Evolutionary conservation across 2,888 invertebrate species (phyloP).

Genomic region (Pseudanteris insignis): DNA sequence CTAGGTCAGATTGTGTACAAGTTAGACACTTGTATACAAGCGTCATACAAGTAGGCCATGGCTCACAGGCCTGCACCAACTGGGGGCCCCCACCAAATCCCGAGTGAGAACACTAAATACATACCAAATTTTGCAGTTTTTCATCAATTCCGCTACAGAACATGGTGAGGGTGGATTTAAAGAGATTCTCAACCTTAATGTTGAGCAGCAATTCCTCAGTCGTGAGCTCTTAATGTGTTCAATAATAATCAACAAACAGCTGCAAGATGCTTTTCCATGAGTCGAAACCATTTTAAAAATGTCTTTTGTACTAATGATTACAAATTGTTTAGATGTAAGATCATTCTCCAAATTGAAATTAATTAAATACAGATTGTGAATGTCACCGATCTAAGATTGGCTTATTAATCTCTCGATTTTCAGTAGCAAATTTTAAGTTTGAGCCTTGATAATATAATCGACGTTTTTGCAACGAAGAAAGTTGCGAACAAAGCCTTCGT

Average conservation of each 20-base stretch:
- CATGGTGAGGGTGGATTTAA: too few relatives aligned
- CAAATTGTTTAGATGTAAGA: conserved; percentile 27
- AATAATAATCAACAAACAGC: conserved; percentile 23
- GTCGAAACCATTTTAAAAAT: conserved; percentile 27
- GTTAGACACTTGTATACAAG: too few relatives aligned
- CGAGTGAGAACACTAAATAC: too few relatives aligned
- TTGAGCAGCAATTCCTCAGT: conserved; percentile 14
- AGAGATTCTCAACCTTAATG: too few relatives aligned
- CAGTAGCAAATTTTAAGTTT: conserved; percentile 14
- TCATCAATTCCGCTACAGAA: too few relatives aligned
- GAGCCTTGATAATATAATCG: not conserved
- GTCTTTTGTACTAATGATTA: conserved; percentile 24
- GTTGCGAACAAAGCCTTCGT: not conserved
- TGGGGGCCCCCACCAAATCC: too few relatives aligned
- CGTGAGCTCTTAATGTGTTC: conserved; percentile 23
- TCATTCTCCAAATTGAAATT: conserved; percentile 36
- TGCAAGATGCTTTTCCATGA: conserved; percentile 34
- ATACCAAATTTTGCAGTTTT: too few relatives aligned
- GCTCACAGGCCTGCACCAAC: too few relatives aligned
- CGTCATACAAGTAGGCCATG: too few relatives aligned
- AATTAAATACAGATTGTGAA: conserved; percentile 31
- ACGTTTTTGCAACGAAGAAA: not conserved
- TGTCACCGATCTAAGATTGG: conserved; percentile 23
- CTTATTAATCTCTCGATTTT: conserved; percentile 25
- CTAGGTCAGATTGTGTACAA: too few relatives aligned